phyloP scores from a whole-genome alignment of 2,888 invertebrate species.

The Gari tellinella region DNA sequence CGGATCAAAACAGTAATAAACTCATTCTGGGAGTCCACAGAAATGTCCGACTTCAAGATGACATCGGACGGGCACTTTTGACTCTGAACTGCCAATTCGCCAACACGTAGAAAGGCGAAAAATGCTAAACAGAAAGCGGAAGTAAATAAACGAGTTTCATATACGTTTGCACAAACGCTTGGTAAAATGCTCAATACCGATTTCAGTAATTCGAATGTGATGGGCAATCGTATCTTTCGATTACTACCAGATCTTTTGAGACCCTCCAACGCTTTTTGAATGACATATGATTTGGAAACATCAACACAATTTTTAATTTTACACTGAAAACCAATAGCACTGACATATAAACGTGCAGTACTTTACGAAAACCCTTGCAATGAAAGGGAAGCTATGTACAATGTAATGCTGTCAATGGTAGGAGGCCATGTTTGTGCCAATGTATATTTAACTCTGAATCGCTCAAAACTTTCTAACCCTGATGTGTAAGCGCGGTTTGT shows the following conservation, averaged over 20 bases:
- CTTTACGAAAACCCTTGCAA: no score
- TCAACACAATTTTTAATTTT: no score
- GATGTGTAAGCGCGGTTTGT: background rate
- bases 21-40: background rate
- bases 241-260: no score
- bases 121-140: no score
- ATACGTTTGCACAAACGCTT: background rate
- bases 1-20: background rate
- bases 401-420: background rate
- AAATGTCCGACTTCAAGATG: background rate
- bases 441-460: background rate
- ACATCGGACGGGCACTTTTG: background rate
- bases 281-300: no score
- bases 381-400: slow-evolving; percentile 6
- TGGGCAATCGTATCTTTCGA: no score
- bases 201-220: background rate
- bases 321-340: background rate
- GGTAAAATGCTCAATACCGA: background rate
- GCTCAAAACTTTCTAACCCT: no score
- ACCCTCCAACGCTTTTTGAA: no score
- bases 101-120: no score
- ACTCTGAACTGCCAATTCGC: no score
- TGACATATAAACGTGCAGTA: no score
- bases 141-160: background rate
- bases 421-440: slow-evolving; percentile 1